Conservation (phyloP, 2,797 vertebrate genomes). For the Myotis vivesi region DNA sequence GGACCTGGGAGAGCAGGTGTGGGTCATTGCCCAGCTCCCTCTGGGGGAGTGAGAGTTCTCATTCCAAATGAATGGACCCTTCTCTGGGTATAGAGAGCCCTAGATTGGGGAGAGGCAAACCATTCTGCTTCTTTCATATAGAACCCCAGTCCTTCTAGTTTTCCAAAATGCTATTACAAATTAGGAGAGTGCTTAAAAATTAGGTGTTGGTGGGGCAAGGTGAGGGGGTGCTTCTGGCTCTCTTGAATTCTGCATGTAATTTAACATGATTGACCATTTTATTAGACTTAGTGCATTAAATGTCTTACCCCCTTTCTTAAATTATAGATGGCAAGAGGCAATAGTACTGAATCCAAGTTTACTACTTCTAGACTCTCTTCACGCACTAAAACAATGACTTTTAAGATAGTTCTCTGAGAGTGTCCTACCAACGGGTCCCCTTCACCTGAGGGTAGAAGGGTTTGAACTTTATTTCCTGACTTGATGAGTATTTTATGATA, state of each 20-base stretch:
- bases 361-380: slow-evolving; percentile 13
- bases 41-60: no score
- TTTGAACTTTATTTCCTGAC: slow-evolving; percentile 63
- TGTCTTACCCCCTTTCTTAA: background rate
- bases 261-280: background rate
- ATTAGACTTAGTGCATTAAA: background rate
- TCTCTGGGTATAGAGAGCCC: background rate
- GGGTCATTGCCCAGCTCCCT: background rate
- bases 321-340: background rate
- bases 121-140: background rate
- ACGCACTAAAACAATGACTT: slow-evolving; percentile 21
- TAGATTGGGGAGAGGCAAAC: background rate
- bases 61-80: background rate
- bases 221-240: background rate
- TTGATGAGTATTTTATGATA: slow-evolving; percentile 73
- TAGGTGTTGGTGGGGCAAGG: background rate
- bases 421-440: background rate
- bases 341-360: background rate
- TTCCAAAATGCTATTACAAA: background rate
- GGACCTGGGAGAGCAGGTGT: background rate
- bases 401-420: background rate
- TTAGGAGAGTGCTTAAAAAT: background rate
- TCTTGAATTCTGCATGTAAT: background rate
- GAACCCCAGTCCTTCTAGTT: background rate
- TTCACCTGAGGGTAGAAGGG: slow-evolving; percentile 60